A percentile compares a stretch with the other conserved stretches of the same genome.
phyloP scores from a whole-genome alignment of 2,888 invertebrate genomes.

The Stenotaenia linearis region DNA sequence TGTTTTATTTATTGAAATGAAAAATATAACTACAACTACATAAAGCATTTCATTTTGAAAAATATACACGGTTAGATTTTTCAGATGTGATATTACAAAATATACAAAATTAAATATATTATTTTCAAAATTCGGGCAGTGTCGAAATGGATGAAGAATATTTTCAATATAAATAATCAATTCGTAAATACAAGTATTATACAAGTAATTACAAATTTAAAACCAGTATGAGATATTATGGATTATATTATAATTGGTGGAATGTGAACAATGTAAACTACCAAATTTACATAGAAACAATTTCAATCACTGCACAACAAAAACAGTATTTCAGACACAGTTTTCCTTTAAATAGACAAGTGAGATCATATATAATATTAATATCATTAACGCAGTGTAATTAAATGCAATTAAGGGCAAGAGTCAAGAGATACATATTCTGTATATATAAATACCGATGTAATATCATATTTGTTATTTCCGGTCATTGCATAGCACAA shows the following conservation, averaged over 20 bases:
- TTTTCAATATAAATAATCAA: neutral
- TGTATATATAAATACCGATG: too few relatives aligned
- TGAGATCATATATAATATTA: too few relatives aligned
- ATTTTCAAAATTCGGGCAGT: neutral
- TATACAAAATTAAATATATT: neutral
- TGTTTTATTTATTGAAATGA: neutral
- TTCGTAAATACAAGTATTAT: neutral
- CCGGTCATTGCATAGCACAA: too few relatives aligned
- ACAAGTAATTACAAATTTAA: neutral
- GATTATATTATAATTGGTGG: neutral
- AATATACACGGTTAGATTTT: neutral
- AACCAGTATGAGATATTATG: neutral
- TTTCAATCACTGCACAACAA: neutral
- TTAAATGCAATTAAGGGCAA: too few relatives aligned
- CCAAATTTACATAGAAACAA: neutral
- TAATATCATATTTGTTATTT: too few relatives aligned
- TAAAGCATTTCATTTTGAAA: neutral
- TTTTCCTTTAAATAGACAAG: too few relatives aligned
- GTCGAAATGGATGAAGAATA: neutral
- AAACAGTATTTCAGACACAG: neutral
- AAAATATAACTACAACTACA: neutral
- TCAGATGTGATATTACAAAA: neutral
- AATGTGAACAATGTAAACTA: neutral
- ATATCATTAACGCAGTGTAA: too few relatives aligned
- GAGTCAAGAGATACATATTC: too few relatives aligned